Evolutionary conservation across 2,113 vertebrate genomes (phyloP).

Genomic region (Lethenteron reissneri): DNA sequence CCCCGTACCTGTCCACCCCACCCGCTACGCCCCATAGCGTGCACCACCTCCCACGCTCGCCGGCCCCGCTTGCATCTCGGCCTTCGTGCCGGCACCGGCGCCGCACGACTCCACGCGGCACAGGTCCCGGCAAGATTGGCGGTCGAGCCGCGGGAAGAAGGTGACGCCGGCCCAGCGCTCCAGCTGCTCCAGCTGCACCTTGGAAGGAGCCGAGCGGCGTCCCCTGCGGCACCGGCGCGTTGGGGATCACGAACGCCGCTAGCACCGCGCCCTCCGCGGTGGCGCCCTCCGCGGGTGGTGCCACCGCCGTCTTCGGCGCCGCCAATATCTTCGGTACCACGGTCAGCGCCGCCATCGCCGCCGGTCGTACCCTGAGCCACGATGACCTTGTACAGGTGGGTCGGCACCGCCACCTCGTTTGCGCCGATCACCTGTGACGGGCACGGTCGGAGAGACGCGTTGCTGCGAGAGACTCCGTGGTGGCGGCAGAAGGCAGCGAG

Average conservation of each 20-base stretch:
- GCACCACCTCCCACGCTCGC: no score
- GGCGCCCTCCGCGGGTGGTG: fast-evolving
- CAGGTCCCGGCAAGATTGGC: not conserved
- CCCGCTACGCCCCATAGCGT: no score
- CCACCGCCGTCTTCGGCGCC: no score
- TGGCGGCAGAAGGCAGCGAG: no score
- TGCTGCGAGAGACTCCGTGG: no score
- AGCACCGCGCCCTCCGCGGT: constrained; percentile 24
- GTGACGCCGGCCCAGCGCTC: constrained; percentile 38
- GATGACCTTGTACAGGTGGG: constrained; percentile 54
- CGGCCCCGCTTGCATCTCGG: no score
- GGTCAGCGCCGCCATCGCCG: no score
- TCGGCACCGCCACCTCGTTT: constrained; percentile 41
- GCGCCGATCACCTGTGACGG: constrained; percentile 38
- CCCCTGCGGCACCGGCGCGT: constrained; percentile 34
- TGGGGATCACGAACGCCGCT: constrained; percentile 49
- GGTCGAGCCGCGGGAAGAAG: constrained; percentile 37
- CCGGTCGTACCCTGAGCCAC: constrained; percentile 23
- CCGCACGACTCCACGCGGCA: not conserved
- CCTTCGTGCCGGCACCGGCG: no score
- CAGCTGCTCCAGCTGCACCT: constrained; percentile 35
- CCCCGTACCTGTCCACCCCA: no score
- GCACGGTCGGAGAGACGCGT: no score
- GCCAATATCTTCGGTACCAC: no score
- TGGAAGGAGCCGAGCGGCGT: constrained; percentile 37